A percentile compares a stretch with the other conserved stretches of the same genome.
These are phyloP conservation scores for Mionectes olivaceus DNA, from an alignment of 2,797 vertebrate genomes.

Conservation along the genomic window DNA sequence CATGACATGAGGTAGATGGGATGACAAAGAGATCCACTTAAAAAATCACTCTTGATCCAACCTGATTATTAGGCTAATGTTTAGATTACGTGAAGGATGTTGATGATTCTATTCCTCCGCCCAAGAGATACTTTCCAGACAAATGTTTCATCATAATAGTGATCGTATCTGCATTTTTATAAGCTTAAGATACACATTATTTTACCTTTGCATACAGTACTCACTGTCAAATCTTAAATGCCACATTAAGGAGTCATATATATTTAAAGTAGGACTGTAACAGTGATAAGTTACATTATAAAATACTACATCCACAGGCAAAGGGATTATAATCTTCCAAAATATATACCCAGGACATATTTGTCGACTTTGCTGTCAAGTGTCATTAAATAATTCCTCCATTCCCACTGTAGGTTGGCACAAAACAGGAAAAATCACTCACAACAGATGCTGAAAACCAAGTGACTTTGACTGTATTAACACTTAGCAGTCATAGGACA, in stretches of 20 bases:
- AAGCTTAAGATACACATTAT: background rate
- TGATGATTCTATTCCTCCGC: background rate
- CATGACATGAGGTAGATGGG: fast-evolving
- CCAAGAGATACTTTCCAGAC: background rate
- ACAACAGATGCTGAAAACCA: background rate
- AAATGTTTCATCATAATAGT: background rate
- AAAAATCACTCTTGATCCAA: background rate
- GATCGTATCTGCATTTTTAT: background rate
- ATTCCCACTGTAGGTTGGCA: background rate
- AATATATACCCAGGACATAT: background rate
- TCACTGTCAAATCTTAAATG: background rate
- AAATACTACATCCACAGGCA: background rate
- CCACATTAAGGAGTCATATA: background rate
- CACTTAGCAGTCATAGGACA: background rate
- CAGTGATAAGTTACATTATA: background rate
- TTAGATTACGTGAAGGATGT: background rate
- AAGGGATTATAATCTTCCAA: background rate
- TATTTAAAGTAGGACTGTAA: background rate
- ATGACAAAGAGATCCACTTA: background rate
- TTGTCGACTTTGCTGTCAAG: background rate
- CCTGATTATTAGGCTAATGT: background rate
- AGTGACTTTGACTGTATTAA: background rate
- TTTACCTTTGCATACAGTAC: background rate
- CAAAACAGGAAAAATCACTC: background rate
- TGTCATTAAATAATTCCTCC: background rate